phyloP scores from a whole-genome alignment of 2,888 invertebrate genomes.

The Polymixis flavicincta region DNA sequence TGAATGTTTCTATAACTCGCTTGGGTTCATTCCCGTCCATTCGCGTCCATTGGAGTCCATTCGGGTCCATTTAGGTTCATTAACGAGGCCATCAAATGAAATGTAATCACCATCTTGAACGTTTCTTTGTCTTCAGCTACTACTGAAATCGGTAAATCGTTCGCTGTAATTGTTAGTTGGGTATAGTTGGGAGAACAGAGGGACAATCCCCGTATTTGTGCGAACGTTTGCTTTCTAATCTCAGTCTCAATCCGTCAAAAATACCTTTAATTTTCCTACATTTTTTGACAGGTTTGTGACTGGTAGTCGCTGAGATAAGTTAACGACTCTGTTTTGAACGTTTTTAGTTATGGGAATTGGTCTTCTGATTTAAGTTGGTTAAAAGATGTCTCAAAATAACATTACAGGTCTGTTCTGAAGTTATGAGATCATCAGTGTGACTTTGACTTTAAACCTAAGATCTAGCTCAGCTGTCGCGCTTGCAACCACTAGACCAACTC shows the following conservation, averaged over 20 bases:
- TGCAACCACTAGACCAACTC: not conserved
- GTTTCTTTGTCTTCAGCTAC: conserved; percentile 66
- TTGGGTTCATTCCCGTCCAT: conserved; percentile 69
- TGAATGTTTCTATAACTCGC: conserved; percentile 64
- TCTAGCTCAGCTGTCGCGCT: not conserved
- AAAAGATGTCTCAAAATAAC: not conserved
- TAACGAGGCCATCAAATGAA: conserved; percentile 70
- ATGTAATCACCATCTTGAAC: conserved; percentile 69
- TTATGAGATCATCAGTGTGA: too few species aligned
- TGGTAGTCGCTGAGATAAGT: not conserved
- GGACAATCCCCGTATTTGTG: not conserved
- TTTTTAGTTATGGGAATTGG: not conserved
- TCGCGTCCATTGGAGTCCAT: conserved; percentile 73
- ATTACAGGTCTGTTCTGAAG: too few species aligned
- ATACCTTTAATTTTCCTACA: not conserved
- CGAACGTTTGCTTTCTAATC: not conserved
- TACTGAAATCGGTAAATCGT: conserved; percentile 48
- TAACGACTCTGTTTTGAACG: not conserved
- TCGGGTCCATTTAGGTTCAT: conserved; percentile 73
- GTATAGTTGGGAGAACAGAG: not conserved
- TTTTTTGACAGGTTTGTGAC: not conserved
- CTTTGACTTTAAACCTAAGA: too few species aligned
- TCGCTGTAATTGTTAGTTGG: conserved; percentile 37
- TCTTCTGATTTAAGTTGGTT: not conserved
- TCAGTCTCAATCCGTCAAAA: not conserved